Evolutionary conservation across 2,888 invertebrate species (phyloP), one percentile per base, ranked within the genome.

Genomic region (Bursaphelenchus okinawaensis): DNA sequence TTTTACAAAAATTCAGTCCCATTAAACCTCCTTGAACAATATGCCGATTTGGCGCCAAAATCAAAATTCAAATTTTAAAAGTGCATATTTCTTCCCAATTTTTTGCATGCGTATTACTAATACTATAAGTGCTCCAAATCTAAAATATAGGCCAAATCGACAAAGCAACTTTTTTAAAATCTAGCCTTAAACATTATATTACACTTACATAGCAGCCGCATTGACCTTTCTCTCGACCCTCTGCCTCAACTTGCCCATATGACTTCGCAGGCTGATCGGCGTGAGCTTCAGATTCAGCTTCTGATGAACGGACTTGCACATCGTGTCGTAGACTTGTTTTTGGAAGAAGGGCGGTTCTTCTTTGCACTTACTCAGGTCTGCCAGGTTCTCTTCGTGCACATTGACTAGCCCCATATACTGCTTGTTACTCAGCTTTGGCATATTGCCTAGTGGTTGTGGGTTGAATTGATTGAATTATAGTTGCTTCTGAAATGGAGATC

Each of bases 381-480:
- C 4, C 31, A 59, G 28, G 24, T 59, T 59, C 50, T 59, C 60
- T 59, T 59, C 60, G 60, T 59, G 60, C 19, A 59, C 52, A 12
- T n/a, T 56, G 23, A 59, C 19, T 50, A 59, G 6, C n/a, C 50
- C 60, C 23, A 59, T 40, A 19, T 51, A 52, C 60, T 59, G 60
- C 27, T 59, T 59, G 57, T 59, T 59, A 24, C 60, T 59, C 3
- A 59, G 60, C 8, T 59, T 59, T 22, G 60, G 60, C 60, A 59
- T 59, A 20, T 50, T 16, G 55, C 22, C 60, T 26, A n/a, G n/a
- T n/a, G n/a, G n/a, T n/a, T n/a, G n/a, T n/a, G n/a, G n/a, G n/a
- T n/a, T n/a, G n/a, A n/a, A n/a, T n/a, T n/a, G 50, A 51, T 56
- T n/a, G 57, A 19, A 19, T 8, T n/a, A n/a, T n/a, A n/a, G n/a